Evolutionary conservation across 2,797 vertebrate genomes (phyloP), one percentile per base, ranked within the genome.

Genomic region (Harpagifer antarcticus): DNA sequence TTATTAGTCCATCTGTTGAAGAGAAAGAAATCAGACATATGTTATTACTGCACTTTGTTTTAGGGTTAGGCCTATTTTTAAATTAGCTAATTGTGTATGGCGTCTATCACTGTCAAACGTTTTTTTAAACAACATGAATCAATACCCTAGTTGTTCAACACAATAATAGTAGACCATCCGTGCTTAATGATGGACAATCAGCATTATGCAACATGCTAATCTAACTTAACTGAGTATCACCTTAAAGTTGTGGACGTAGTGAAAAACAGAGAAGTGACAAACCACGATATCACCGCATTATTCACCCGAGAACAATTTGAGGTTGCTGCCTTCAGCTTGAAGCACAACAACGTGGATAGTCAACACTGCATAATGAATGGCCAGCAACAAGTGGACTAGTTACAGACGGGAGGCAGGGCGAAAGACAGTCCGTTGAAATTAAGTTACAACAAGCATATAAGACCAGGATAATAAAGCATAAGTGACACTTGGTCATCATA

Each of bases 301-400:
- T 78, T 74, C 47, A 70, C 37, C 37, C 48, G 70, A 52, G 68
- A 58, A 65, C 40, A 40, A 61, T 57, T 53, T 23, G 8, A 44
- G 43, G 20, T 83, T 65, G 74, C 83, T 74, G 79, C 79, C 79
- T 83, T 55, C 65, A 69, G 33, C 48, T 31, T 9, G 37, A 40
- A 62, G 55, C 73, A 67, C 79, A 86, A 76, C 82, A 88, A 84
- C 81, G 86, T 85, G 86, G 75, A 85, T 4, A 52, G 65, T 71
- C 85, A 73, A 72, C 79, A 73, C 75, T 68, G 72, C 72, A 61
- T 81, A 72, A 86, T 88, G 80, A 88, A 91, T 88, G 88, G 15
- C 72, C 76, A 75, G 88, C 86, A 92, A 93, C 93, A 93, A 94
- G 92, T 92, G 88, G 74, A 81, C 54, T 12, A 37, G 33, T 37